Conservation (phyloP, 2,888 invertebrate species). For the Nycteola revayana region DNA sequence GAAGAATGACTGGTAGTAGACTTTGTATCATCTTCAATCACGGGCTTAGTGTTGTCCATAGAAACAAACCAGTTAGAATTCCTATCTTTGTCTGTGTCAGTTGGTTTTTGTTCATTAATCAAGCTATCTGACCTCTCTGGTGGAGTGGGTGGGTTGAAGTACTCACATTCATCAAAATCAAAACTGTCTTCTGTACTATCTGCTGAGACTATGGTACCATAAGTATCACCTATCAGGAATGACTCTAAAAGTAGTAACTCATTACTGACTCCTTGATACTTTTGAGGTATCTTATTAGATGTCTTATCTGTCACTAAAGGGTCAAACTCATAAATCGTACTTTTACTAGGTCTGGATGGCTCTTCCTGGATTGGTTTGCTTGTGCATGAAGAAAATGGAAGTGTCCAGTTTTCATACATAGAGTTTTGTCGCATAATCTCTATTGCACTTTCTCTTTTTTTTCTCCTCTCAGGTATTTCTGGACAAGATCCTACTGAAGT, state of each 20-base stretch:
- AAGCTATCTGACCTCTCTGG: conserved; percentile 85
- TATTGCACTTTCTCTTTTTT: conserved; percentile 43
- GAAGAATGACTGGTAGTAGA: conserved; percentile 37
- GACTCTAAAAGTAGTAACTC: conserved; percentile 85
- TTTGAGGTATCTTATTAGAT: conserved; percentile 35
- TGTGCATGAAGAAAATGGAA: conserved; percentile 41
- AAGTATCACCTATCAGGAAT: conserved; percentile 85
- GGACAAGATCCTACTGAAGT: conserved; percentile 41
- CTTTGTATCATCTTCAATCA: conserved; percentile 43
- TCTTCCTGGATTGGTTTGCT: conserved; percentile 9
- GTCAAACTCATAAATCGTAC: conserved; percentile 89
- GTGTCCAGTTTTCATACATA: conserved; percentile 67
- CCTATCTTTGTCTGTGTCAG: conserved; percentile 50
- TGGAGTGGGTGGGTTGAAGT: conserved; percentile 82
- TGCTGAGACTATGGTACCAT: conserved; percentile 81
- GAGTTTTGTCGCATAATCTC: conserved; percentile 63
- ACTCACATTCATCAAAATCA: conserved; percentile 64
- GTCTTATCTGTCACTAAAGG: conserved; percentile 68
- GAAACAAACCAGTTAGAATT: conserved; percentile 69
- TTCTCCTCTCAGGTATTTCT: conserved; percentile 57
- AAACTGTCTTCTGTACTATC: conserved; percentile 61
- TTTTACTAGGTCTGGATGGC: conserved; percentile 62
- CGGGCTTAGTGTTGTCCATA: conserved; percentile 31
- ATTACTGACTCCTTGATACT: conserved; percentile 78
- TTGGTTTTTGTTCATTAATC: conserved; percentile 51